Base-by-base conservation (phyloP, 2,888 invertebrate genomes). In the Taenaris catops region DNA sequence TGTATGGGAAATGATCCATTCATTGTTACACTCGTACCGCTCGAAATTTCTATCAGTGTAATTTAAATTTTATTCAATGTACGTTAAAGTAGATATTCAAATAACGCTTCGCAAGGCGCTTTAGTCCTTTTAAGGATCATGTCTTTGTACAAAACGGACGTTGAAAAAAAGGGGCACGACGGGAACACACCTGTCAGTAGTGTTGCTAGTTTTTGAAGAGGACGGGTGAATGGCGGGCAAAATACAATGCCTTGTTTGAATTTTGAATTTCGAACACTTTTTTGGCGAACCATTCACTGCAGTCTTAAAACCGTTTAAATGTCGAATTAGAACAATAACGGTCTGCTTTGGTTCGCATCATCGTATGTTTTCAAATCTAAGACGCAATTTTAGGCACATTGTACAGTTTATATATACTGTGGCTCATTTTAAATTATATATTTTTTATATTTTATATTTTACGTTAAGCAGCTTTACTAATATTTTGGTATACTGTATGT, bases 181-280 rank as follows among this genome's bases (percentile, higher is more conserved):
- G 73, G 80, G 81, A 81, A 83, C 83, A 74, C 84, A 84, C 86
- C 84, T 86, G 86, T 83, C 84, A 78, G 72, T 69, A 64, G 75
- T 75, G 80, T 81, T 83, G 80, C 84, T 71, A 83, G 83, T 84
- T 81, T 81, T 75, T 79, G 75, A 80, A 73, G 78, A 72, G 74
- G 71, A 63, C 78, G 66, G 68, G 69, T 80, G 79, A 83, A 83
- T 80, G 73, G 72, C 58, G 66, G 67, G 58, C 44, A 42, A 51
- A 53, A 7, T 20, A 78, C 72, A 76, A 78, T 70, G 62, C 49
- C 52, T 61, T 58, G 63, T 70, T 73, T 64, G 51, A 71, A 67
- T 70, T 72, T 67, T 44, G 55, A 53, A 55, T 59, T 60, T 51
- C 46, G 53, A 55, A 55, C 50, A 59, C 49, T 53, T 57, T 53